Percentiles rank a stretch among this genome's conserved stretches.
These are phyloP conservation scores for Coelopa pilipes DNA, from an alignment of 2,888 invertebrate genomes.

Conservation along the genomic window DNA sequence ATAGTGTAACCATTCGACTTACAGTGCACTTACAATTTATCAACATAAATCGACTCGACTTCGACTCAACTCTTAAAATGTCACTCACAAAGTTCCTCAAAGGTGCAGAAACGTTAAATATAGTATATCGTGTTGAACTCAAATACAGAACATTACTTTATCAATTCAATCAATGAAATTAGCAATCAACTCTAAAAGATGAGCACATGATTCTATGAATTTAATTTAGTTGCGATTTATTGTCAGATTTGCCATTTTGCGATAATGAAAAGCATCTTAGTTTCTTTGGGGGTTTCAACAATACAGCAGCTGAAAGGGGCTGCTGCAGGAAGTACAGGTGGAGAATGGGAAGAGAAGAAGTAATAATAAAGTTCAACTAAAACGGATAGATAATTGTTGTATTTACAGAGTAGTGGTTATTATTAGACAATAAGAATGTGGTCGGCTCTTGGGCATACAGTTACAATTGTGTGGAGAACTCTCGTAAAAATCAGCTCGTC, in stretches of 20 bases:
- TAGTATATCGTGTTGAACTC: conserved; percentile 9
- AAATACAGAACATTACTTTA: conserved; percentile 28
- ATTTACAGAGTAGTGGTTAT: conserved; percentile 16
- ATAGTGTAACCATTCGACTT: neutral
- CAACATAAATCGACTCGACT: conserved; percentile 17
- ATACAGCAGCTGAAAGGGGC: conserved; percentile 37
- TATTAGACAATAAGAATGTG: conserved; percentile 17
- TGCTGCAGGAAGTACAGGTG: conserved; percentile 17
- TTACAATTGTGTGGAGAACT: neutral
- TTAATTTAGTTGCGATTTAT: conserved; percentile 43
- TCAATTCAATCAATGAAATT: neutral
- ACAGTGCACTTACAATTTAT: conserved; percentile 30
- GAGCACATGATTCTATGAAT: conserved; percentile 56
- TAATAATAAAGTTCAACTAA: conserved; percentile 22
- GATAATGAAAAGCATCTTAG: conserved; percentile 67
- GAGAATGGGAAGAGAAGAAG: neutral
- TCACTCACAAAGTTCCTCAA: conserved; percentile 24
- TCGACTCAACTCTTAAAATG: conserved; percentile 12
- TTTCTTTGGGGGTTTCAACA: conserved; percentile 42
- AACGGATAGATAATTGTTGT: neutral
- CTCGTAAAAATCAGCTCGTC: conserved; percentile 14
- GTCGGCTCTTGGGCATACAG: neutral
- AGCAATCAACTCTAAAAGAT: conserved; percentile 37
- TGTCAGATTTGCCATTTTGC: conserved; percentile 46
- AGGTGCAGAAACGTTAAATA: conserved; percentile 14